Conservation (phyloP, 2,888 invertebrate species). For the Catocala fraxini region DNA sequence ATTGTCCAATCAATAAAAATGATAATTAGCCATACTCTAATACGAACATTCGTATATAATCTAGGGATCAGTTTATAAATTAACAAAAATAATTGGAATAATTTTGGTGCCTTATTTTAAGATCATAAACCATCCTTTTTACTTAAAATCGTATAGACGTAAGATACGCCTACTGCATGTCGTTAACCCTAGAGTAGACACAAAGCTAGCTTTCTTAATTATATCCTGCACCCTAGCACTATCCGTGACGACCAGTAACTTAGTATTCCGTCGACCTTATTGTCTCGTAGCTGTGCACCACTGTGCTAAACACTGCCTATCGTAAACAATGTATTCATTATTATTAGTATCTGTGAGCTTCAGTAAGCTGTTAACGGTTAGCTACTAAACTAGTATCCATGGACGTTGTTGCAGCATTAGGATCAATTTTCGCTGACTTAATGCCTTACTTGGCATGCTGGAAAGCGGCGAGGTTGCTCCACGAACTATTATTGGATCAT, state of each 20-base stretch:
- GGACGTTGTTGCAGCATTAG: slow-evolving; percentile 89
- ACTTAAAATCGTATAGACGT: slow-evolving; percentile 15
- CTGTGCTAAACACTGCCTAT: slow-evolving; percentile 15
- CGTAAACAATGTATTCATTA: slow-evolving; percentile 83
- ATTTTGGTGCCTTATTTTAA: background rate
- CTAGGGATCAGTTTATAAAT: slow-evolving; percentile 74
- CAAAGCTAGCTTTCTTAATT: slow-evolving; percentile 20
- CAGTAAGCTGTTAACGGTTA: slow-evolving; percentile 19
- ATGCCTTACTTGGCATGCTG: slow-evolving; percentile 90
- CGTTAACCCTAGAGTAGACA: slow-evolving; percentile 27
- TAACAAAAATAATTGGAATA: slow-evolving; percentile 3
- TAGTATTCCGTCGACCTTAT: slow-evolving; percentile 36
- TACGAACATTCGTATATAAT: background rate
- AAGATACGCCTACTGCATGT: slow-evolving; percentile 30
- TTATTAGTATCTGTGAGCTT: slow-evolving; percentile 44
- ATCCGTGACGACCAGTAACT: slow-evolving; percentile 33
- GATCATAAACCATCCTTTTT: slow-evolving; percentile 10
- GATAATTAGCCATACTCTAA: background rate
- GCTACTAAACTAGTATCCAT: slow-evolving; percentile 53
- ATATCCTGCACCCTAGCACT: slow-evolving; percentile 18
- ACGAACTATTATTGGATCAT: slow-evolving; percentile 87
- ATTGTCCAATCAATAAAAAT: too few species aligned
- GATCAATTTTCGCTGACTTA: slow-evolving; percentile 90
- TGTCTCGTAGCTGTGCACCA: slow-evolving; percentile 32
- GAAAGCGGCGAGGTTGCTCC: slow-evolving; percentile 89